Percentiles rank a stretch among this genome's conserved stretches.
phyloP scores from a whole-genome alignment of 2,888 invertebrate species.

The Cosmia trapezina region DNA sequence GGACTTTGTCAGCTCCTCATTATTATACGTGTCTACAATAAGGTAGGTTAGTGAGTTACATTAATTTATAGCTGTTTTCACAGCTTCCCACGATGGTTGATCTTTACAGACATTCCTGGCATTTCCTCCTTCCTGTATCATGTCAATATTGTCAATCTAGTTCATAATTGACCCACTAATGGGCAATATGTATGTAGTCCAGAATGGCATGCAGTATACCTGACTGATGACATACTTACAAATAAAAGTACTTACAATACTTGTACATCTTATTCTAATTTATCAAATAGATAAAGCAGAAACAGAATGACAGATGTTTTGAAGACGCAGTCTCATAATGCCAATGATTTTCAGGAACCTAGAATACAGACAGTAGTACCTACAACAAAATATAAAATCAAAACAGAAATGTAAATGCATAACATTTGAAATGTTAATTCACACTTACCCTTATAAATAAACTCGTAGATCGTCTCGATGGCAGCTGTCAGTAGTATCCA shows the following conservation, averaged over 20 bases:
- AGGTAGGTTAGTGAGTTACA: background rate
- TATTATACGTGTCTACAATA: background rate
- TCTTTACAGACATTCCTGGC: background rate
- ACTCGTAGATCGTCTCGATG: slow-evolving; percentile 64
- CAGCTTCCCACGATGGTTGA: background rate
- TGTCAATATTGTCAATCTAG: background rate
- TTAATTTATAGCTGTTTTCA: slow-evolving; percentile 11
- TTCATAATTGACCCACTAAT: background rate
- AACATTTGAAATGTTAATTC: slow-evolving; percentile 38
- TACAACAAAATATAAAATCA: slow-evolving; percentile 14
- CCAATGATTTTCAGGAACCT: background rate
- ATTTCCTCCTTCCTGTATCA: background rate
- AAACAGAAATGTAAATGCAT: slow-evolving; percentile 39
- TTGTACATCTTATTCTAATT: background rate
- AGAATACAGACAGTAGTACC: slow-evolving; percentile 4
- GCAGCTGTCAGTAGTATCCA: slow-evolving; percentile 67
- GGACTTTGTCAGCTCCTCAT: background rate
- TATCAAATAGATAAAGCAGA: slow-evolving; percentile 2
- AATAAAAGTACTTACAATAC: background rate
- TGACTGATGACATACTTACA: background rate
- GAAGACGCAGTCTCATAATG: slow-evolving; percentile 2
- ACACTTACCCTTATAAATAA: slow-evolving; percentile 71
- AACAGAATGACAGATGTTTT: slow-evolving; percentile 24
- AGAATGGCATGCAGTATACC: background rate
- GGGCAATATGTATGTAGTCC: background rate